Evolutionary conservation across 2,113 vertebrate species (phyloP).

Genomic region (Heterotis niloticus): DNA sequence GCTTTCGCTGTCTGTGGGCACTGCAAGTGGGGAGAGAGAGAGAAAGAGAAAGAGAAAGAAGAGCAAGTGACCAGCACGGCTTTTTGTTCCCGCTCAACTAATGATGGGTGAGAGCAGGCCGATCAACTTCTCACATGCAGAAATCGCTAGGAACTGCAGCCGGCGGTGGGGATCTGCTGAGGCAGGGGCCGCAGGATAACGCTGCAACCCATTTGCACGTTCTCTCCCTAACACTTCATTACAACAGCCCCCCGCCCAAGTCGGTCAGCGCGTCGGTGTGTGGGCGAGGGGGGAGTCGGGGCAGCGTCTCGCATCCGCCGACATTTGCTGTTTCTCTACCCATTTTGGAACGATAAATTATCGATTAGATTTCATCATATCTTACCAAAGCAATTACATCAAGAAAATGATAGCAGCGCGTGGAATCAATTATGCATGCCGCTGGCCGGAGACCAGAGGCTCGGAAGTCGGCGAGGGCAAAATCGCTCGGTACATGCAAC

Average conservation of each 20-base stretch:
- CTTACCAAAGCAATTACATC: conserved; percentile 92
- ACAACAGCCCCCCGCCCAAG: conserved; percentile 1
- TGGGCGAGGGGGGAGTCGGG: background rate
- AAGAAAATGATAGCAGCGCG: conserved; percentile 81
- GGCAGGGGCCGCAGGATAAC: background rate
- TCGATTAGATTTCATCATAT: conserved; percentile 98
- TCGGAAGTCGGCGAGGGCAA: conserved; percentile 80
- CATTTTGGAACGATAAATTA: conserved; percentile 88
- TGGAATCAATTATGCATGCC: conserved; percentile 94
- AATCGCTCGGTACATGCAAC: conserved; percentile 69
- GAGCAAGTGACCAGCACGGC: background rate
- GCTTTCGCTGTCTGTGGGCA: conserved; percentile 4
- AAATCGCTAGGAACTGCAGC: conserved; percentile 24
- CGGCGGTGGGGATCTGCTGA: conserved; percentile 15
- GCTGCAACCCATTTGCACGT: background rate
- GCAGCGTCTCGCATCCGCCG: conserved; percentile 33
- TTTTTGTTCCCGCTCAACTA: conserved; percentile 29
- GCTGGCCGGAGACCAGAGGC: conserved; percentile 80
- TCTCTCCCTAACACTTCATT: conserved; percentile 20
- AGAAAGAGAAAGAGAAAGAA: background rate
- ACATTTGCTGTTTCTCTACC: conserved; percentile 58
- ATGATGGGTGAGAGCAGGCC: conserved; percentile 30
- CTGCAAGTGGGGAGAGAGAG: background rate
- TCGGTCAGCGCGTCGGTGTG: background rate
- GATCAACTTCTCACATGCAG: conserved; percentile 40